Percentiles rank a stretch among this genome's conserved stretches.
Evolutionary conservation across 64 coral and sea anemone species (phyloP).

Genomic region (Montipora capricornis): DNA sequence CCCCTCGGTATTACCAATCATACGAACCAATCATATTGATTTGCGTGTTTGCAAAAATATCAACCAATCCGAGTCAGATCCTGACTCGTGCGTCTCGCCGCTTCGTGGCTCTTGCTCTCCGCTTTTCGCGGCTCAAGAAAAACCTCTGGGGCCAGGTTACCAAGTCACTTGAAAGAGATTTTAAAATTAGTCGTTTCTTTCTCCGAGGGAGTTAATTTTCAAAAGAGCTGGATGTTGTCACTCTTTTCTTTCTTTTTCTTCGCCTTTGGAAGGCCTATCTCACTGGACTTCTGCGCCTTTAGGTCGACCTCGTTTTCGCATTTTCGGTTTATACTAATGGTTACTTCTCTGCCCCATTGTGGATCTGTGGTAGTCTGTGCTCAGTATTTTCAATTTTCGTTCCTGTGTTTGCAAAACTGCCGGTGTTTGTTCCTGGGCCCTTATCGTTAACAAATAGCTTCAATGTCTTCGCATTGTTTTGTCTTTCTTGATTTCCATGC

Average conservation of each 20-base stretch:
- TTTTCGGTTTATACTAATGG: slow-evolving; percentile 28
- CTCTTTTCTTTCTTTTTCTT: slow-evolving; percentile 27
- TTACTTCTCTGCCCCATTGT: background rate
- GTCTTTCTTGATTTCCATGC: background rate
- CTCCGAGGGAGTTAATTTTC: slow-evolving; percentile 8
- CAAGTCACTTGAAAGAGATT: background rate
- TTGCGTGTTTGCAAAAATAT: too few species aligned
- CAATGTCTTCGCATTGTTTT: background rate
- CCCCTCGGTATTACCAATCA: too few species aligned
- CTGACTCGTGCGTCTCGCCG: too few species aligned
- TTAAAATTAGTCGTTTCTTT: slow-evolving; percentile 38
- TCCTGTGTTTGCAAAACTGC: background rate
- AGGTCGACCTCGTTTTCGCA: slow-evolving; percentile 18
- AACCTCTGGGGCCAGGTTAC: background rate
- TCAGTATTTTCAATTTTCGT: background rate
- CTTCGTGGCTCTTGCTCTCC: too few species aligned
- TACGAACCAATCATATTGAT: too few species aligned
- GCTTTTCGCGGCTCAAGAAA: too few species aligned
- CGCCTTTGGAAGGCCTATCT: slow-evolving; percentile 35
- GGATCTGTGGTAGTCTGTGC: background rate
- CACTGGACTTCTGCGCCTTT: slow-evolving; percentile 40
- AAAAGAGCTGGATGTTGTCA: slow-evolving; percentile 22
- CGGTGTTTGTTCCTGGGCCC: background rate
- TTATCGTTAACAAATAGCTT: background rate
- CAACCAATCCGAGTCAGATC: too few species aligned